A percentile compares a stretch with the other conserved stretches of the same genome.
phyloP scores from a whole-genome alignment of 1,140 invertebrate genomes.

The Cyclargus thomasi region DNA sequence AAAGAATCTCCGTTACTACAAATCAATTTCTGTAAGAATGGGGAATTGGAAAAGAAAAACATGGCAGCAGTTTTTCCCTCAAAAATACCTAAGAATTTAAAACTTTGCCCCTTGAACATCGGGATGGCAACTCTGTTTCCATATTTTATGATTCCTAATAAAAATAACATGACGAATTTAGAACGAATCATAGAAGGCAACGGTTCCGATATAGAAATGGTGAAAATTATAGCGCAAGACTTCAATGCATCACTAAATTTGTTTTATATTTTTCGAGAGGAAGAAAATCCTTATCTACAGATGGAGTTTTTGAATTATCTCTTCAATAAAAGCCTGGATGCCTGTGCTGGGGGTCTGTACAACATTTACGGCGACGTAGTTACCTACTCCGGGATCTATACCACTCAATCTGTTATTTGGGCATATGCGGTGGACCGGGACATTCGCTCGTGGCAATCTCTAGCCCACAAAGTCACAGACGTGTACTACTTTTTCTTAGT shows the following conservation, averaged over 20 bases:
- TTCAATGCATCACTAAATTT: slow-evolving; percentile 44
- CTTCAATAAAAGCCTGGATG: slow-evolving; percentile 47
- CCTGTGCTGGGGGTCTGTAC: slow-evolving; percentile 52
- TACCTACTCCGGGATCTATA: slow-evolving; percentile 52
- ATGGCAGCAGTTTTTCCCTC: slow-evolving; percentile 31
- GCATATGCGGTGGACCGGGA: slow-evolving; percentile 46
- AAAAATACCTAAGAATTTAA: slow-evolving; percentile 39
- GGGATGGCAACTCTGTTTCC: slow-evolving; percentile 46
- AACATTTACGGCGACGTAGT: slow-evolving; percentile 47
- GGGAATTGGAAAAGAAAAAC: slow-evolving; percentile 22
- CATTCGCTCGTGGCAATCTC: slow-evolving; percentile 42
- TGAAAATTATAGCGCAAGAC: slow-evolving; percentile 48
- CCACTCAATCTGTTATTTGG: slow-evolving; percentile 47
- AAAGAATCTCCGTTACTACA: slow-evolving; percentile 22
- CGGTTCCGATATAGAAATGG: slow-evolving; percentile 49
- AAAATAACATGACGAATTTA: slow-evolving; percentile 31
- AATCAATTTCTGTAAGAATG: slow-evolving; percentile 37
- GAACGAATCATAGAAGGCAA: slow-evolving; percentile 31
- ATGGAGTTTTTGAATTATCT: slow-evolving; percentile 39
- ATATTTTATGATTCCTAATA: slow-evolving; percentile 36
- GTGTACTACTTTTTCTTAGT: slow-evolving; percentile 51
- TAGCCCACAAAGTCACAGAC: slow-evolving; percentile 39
- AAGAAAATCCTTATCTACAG: slow-evolving; percentile 37
- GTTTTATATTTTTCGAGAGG: slow-evolving; percentile 34
- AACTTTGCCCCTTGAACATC: slow-evolving; percentile 45